Percentiles rank a stretch among this genome's conserved stretches.
These are phyloP conservation scores for Scleropages formosus DNA, from an alignment of 2,797 vertebrate genomes.

Conservation along the genomic window DNA sequence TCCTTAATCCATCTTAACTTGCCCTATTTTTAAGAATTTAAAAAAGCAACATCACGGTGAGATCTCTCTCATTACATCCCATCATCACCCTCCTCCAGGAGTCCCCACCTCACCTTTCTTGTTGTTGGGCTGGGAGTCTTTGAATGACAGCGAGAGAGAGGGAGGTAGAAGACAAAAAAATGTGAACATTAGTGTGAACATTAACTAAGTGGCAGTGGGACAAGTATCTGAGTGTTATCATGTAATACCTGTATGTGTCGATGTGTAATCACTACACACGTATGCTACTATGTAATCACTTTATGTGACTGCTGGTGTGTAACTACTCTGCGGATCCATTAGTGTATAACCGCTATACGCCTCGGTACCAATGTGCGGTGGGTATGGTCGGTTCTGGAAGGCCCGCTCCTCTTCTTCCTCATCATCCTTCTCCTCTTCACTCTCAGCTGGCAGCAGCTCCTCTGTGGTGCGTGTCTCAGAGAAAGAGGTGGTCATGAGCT, in stretches of 20 bases:
- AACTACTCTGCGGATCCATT: not conserved
- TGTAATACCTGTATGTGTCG: not conserved
- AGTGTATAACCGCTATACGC: not conserved
- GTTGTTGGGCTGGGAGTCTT: constrained; percentile 68
- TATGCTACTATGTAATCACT: too few species aligned
- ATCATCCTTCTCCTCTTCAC: constrained; percentile 73
- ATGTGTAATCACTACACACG: not conserved
- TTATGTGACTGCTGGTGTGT: too few species aligned
- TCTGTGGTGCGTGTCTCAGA: constrained; percentile 76
- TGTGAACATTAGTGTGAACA: not conserved
- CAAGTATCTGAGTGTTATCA: not conserved
- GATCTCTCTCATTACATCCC: too few species aligned
- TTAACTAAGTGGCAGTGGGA: not conserved
- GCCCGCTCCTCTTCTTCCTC: constrained; percentile 73
- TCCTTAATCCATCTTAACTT: too few species aligned
- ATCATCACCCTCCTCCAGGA: not conserved
- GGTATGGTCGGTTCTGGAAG: constrained; percentile 74
- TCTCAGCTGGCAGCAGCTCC: constrained; percentile 72
- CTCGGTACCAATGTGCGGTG: constrained; percentile 65
- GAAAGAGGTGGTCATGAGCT: constrained; percentile 77
- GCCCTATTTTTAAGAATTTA: too few species aligned
- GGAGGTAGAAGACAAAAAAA: not conserved
- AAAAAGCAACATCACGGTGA: too few species aligned
- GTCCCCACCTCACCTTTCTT: constrained; percentile 70
- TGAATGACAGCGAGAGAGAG: constrained; percentile 24